Base-by-base conservation (phyloP, 2,888 invertebrate genomes). In the Nemurella pictetii region DNA sequence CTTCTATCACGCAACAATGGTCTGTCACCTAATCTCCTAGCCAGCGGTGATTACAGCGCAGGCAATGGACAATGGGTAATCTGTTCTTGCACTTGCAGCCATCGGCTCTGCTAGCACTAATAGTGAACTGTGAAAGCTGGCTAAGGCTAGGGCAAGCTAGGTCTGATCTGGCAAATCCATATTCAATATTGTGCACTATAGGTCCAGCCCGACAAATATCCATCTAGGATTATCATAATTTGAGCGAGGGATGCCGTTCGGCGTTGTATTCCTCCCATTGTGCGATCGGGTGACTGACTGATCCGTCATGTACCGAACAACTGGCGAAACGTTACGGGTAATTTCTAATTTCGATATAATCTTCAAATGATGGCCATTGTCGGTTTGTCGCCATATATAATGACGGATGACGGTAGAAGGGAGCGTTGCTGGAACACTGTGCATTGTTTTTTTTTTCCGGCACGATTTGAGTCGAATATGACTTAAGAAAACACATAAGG, bases 41-140 rank as follows among this genome's bases (percentile, higher is more conserved):
- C 9, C 20, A 55, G 55, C 55, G n/a, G 29, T 75, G 75, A 75
- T 55, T 55, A 55, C 9, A 55, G 55, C 20, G 55, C 55, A 55
- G 20, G 55, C 55, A 55, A 55, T 55, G 55, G 26, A 75, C 75
- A 75, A 75, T 75, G 75, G 75, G 75, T 75, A 28, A 75, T 75
- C 28, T 75, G 75, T 55, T 55, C 55, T 55, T 20, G 55, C 55
- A 55, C n/a, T n/a, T n/a, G n/a, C n/a, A n/a, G n/a, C n/a, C n/a
- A n/a, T 12, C 55, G 55, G 55, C 55, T 7, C 15, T 12, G 55
- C 5, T 12, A 20, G 15, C 55, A 55, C 15, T n/a, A n/a, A n/a
- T n/a, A n/a, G 55, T 36, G 55, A 9, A 36, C 26, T 25, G 75
- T 75, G 75, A 75, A 75, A 75, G 75, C 27, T 26, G 12, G 15